These are phyloP conservation scores for Drosophila flavopinicola DNA, from an alignment of 2,888 invertebrate genomes.

Conservation along the genomic window DNA sequence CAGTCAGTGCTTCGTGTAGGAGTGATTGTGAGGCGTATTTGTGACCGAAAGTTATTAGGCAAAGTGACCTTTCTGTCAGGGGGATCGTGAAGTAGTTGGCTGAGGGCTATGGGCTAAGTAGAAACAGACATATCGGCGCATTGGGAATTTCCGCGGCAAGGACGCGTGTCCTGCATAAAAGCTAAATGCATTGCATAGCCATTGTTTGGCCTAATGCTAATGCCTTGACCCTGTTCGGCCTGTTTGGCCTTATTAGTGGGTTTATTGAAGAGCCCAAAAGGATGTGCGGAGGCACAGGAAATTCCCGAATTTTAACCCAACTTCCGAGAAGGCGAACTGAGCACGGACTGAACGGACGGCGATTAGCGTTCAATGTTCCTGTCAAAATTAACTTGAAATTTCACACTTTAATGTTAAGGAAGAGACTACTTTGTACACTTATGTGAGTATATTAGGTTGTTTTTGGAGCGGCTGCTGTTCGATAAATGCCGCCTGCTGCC, in stretches of 20 bases:
- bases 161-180: constrained; percentile 69
- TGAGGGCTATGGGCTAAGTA: constrained; percentile 66
- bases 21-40: constrained; percentile 74
- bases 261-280: constrained; percentile 54
- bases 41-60: constrained; percentile 76
- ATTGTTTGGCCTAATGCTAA: constrained; percentile 75
- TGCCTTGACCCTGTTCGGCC: constrained; percentile 54
- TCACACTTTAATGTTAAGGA: constrained; percentile 72
- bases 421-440: not conserved
- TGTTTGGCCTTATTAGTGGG: constrained; percentile 73
- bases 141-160: constrained; percentile 62
- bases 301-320: constrained; percentile 53
- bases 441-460: not conserved
- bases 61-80: constrained; percentile 64
- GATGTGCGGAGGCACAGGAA: constrained; percentile 47
- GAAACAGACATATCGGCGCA: constrained; percentile 57
- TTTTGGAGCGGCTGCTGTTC: constrained; percentile 29
- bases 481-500: constrained; percentile 26
- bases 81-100: constrained; percentile 33
- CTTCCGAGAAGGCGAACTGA: constrained; percentile 57
- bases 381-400: constrained; percentile 76
- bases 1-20: constrained; percentile 72
- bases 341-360: constrained; percentile 27
- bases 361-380: constrained; percentile 48
- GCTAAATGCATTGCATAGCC: constrained; percentile 56